Evolutionary conservation across 1,140 invertebrate genomes (phyloP).

Genomic region (Tribolium madens): DNA sequence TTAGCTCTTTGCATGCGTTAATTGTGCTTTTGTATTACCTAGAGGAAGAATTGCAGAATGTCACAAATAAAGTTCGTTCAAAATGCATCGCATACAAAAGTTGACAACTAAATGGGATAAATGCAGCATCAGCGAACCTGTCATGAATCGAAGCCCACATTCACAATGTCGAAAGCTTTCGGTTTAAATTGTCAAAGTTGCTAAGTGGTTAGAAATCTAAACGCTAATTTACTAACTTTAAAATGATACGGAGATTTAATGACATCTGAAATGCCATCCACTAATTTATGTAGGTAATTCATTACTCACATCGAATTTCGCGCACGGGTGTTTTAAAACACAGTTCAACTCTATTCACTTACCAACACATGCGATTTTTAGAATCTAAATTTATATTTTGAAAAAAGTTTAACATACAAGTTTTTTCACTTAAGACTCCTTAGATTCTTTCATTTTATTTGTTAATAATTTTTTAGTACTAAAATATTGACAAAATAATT

Average conservation of each 20-base stretch:
- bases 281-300: slow-evolving; percentile 14
- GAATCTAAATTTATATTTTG: too few relatives aligned
- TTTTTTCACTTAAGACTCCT: too few relatives aligned
- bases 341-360: background rate
- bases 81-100: background rate
- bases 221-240: slow-evolving; percentile 35
- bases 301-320: background rate
- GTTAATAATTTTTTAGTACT: too few relatives aligned
- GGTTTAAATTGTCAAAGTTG: slow-evolving; percentile 39
- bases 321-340: background rate
- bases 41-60: background rate
- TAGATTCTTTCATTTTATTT: too few relatives aligned
- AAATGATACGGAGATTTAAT: slow-evolving; percentile 33
- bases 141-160: background rate
- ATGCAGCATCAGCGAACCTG: slow-evolving; percentile 13
- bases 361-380: too few relatives aligned
- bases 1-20: background rate
- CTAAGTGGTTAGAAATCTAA: slow-evolving; percentile 32
- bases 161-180: slow-evolving; percentile 5
- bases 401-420: too few relatives aligned
- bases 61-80: background rate
- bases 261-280: slow-evolving; percentile 18
- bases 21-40: background rate
- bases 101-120: background rate
- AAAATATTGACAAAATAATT: too few relatives aligned